Evolutionary conservation across 2,888 invertebrate species (phyloP).

Genomic region (Galerucella pusilla): DNA sequence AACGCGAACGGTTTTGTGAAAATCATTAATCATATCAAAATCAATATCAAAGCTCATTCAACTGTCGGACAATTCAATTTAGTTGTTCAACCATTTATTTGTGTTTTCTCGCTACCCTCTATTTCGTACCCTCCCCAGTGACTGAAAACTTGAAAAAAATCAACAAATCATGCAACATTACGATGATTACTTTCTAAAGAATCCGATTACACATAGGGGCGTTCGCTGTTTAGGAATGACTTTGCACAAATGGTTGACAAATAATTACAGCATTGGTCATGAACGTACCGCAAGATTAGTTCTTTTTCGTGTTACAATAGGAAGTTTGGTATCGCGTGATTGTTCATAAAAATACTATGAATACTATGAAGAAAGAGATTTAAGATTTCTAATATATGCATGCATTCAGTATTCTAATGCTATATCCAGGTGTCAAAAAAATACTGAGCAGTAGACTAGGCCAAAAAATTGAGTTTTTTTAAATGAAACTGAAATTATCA

Average conservation of each 20-base stretch:
- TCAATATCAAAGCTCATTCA: constrained; percentile 31
- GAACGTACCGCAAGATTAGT: constrained; percentile 1
- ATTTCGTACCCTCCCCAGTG: constrained; percentile 15
- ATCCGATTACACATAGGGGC: constrained; percentile 42
- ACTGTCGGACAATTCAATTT: constrained; percentile 38
- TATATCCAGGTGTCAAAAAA: no score
- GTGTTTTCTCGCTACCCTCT: constrained; percentile 22
- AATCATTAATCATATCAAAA: constrained; percentile 29
- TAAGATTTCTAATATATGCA: no score
- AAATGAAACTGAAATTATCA: no score
- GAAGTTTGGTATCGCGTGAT: background rate
- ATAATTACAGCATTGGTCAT: constrained; percentile 21
- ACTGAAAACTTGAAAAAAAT: constrained; percentile 34
- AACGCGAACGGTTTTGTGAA: background rate
- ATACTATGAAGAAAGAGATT: no score
- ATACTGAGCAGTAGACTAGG: no score
- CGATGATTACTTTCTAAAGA: constrained; percentile 45
- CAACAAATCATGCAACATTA: constrained; percentile 49
- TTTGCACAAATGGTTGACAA: constrained; percentile 34
- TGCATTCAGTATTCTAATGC: no score
- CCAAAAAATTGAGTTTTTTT: no score
- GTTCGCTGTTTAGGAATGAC: constrained; percentile 40
- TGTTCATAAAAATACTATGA: no score
- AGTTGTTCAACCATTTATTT: constrained; percentile 29
- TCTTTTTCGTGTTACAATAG: background rate